Conservation (phyloP, 2,113 vertebrate genomes). For the Orthonyx spaldingii region DNA sequence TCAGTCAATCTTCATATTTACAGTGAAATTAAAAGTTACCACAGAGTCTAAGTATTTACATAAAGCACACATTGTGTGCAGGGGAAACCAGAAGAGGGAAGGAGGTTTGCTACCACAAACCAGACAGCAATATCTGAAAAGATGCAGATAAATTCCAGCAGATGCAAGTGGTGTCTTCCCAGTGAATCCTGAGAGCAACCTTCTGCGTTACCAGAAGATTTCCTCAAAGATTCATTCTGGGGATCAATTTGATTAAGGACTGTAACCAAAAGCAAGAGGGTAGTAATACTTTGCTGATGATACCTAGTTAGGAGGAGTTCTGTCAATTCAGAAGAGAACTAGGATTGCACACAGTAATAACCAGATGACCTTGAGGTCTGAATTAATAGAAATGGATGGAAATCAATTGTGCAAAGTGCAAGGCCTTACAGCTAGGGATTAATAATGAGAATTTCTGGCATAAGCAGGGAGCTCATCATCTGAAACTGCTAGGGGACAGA, state of each 20-base stretch:
- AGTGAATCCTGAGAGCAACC: not conserved
- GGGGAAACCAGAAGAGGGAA: not conserved
- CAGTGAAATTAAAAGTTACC: constrained; percentile 11
- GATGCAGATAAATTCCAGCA: not conserved
- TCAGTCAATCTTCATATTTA: constrained; percentile 44
- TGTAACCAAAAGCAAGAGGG: not conserved
- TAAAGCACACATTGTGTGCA: not conserved
- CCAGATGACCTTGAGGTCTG: constrained; percentile 15
- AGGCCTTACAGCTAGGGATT: not conserved
- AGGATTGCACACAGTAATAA: not conserved
- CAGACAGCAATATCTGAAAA: not conserved
- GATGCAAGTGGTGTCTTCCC: not conserved
- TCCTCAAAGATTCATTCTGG: not conserved
- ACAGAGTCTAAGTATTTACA: not conserved
- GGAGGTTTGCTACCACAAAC: not conserved
- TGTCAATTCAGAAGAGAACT: constrained; percentile 19
- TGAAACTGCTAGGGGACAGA: not conserved
- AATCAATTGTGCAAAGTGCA: constrained; percentile 32
- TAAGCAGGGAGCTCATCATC: not conserved
- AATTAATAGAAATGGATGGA: constrained; percentile 19
- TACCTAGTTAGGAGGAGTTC: not conserved
- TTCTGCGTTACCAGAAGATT: not conserved
- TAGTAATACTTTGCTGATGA: not conserved
- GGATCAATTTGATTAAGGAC: not conserved
- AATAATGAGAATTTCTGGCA: constrained; percentile 1